These are phyloP conservation scores for Petrocephalus microphthalmus DNA, from an alignment of 2,113 vertebrate genomes.

Conservation along the genomic window DNA sequence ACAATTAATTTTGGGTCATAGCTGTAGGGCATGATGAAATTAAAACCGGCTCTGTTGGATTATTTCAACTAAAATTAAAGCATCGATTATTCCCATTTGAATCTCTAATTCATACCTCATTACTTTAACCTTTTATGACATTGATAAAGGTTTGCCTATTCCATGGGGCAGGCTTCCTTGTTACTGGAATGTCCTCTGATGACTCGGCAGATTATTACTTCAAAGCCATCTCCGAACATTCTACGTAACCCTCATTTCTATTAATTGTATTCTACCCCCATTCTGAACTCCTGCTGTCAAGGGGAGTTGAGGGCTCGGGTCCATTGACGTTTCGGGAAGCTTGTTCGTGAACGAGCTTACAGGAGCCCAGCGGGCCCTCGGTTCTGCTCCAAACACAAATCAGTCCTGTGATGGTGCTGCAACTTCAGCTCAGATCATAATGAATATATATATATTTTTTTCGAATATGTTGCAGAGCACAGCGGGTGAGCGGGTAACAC, in stretches of 20 bases:
- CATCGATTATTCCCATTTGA: slow-evolving; percentile 48
- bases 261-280: not conserved
- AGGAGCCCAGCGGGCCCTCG: not conserved
- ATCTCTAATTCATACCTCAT: slow-evolving; percentile 37
- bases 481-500: not conserved
- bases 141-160: slow-evolving; percentile 30
- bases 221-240: slow-evolving; percentile 2
- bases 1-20: slow-evolving; percentile 63
- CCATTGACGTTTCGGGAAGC: not conserved
- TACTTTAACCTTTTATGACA: slow-evolving; percentile 44
- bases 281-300: not conserved
- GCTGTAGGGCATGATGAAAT: slow-evolving; percentile 58
- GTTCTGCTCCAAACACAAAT: not conserved
- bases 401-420: not conserved
- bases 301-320: not conserved
- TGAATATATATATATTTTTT: not conserved
- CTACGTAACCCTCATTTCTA: not conserved
- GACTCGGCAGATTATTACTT: slow-evolving; percentile 14
- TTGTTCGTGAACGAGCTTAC: not conserved
- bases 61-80: slow-evolving; percentile 54
- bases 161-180: not conserved
- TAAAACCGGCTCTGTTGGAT: slow-evolving; percentile 55
- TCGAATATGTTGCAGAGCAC: not conserved
- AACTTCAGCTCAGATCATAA: not conserved
- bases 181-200: slow-evolving; percentile 5